A percentile compares a stretch with the other conserved stretches of the same genome.
Conservation (phyloP, 2,113 vertebrate genomes). For the Climacteris rufus region DNA sequence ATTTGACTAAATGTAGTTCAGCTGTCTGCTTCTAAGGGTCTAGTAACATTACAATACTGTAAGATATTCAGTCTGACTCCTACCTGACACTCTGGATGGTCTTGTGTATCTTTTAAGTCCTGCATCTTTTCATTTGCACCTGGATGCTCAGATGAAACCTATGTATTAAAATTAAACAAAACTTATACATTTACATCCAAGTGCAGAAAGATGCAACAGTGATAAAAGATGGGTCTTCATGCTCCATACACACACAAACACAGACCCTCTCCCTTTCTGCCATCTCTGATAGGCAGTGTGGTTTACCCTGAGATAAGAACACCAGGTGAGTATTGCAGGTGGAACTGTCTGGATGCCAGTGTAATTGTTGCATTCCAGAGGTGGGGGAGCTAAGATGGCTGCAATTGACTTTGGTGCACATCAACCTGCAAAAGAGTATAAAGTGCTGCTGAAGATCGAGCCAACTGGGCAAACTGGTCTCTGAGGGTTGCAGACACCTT, state of each 20-base stretch:
- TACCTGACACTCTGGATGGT: neutral
- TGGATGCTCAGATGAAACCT: neutral
- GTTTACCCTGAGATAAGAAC: neutral
- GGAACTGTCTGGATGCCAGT: neutral
- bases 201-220: neutral
- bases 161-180: neutral
- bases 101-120: neutral
- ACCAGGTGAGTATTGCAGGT: neutral
- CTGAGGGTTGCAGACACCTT: neutral
- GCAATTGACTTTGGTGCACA: neutral
- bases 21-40: accelerated
- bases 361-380: neutral
- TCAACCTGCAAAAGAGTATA: neutral
- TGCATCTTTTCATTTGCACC: neutral
- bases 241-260: neutral
- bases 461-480: accelerated
- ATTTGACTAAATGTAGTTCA: neutral
- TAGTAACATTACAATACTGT: accelerated
- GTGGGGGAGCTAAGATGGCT: neutral
- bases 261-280: neutral
- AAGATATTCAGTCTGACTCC: neutral
- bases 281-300: neutral
- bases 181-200: accelerated
- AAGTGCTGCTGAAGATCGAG: neutral
- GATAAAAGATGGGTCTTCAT: neutral